Evolutionary conservation across 64 coral and sea anemone species (phyloP).

Genomic region (Platygyra sinensis): DNA sequence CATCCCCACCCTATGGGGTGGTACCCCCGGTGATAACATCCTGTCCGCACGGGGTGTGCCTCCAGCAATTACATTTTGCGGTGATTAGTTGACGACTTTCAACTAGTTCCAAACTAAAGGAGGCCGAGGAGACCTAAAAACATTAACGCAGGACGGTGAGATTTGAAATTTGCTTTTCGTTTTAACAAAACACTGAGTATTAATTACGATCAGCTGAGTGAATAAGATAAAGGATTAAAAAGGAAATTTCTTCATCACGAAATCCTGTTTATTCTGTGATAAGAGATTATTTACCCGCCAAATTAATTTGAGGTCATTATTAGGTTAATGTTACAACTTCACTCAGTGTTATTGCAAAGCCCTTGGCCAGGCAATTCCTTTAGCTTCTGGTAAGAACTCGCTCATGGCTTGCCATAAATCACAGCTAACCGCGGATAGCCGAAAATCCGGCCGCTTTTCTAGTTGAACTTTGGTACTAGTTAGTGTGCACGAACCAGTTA

Average conservation of each 20-base stretch:
- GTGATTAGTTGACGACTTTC: too few species aligned
- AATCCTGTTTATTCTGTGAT: constrained; percentile 30
- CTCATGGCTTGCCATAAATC: too few species aligned
- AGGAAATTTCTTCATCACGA: constrained; percentile 9
- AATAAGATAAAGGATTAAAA: not conserved
- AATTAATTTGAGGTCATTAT: not conserved
- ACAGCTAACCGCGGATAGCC: too few species aligned
- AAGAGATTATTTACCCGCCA: not conserved
- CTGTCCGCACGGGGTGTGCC: too few species aligned
- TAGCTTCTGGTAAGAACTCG: too few species aligned
- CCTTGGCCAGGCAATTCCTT: too few species aligned
- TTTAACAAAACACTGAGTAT: not conserved
- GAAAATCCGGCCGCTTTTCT: too few species aligned
- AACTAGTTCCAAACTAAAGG: not conserved
- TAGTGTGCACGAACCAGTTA: too few species aligned
- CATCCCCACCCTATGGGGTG: too few species aligned
- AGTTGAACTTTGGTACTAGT: too few species aligned
- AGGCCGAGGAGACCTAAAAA: not conserved
- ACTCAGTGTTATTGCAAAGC: not conserved
- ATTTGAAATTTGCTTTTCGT: not conserved
- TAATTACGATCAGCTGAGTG: not conserved
- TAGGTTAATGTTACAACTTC: not conserved
- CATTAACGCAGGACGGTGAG: not conserved
- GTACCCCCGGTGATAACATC: too few species aligned
- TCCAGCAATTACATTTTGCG: too few species aligned